Conservation (phyloP, 2,888 invertebrate genomes). For the Philaethria dido region DNA sequence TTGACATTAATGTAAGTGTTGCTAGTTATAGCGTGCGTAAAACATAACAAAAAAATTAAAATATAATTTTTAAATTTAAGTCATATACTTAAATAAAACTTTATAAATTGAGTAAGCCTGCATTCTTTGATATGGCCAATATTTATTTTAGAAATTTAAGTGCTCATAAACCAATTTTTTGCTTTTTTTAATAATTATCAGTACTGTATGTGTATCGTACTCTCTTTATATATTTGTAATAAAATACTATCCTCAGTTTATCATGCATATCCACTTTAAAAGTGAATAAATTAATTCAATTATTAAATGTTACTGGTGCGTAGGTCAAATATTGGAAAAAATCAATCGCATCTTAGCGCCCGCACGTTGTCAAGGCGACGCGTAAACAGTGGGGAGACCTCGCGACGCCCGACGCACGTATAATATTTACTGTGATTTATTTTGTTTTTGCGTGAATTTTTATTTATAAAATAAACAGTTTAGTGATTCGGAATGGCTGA, state of each 20-base stretch:
- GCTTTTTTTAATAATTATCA: too few relatives aligned
- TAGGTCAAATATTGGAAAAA: slow-evolving; percentile 57
- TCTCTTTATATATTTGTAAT: too few relatives aligned
- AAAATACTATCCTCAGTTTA: too few relatives aligned
- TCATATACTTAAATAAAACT: neutral
- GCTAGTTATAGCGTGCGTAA: too few relatives aligned
- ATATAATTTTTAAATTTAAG: too few relatives aligned
- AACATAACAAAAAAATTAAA: too few relatives aligned
- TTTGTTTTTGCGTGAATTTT: slow-evolving; percentile 36
- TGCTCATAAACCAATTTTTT: too few relatives aligned
- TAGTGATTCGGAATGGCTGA: slow-evolving; percentile 63
- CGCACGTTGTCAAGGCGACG: slow-evolving; percentile 79
- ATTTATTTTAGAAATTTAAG: neutral
- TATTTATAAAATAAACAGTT: slow-evolving; percentile 33
- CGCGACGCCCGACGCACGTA: slow-evolving; percentile 55
- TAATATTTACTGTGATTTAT: slow-evolving; percentile 48
- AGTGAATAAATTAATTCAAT: neutral
- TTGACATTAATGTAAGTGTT: slow-evolving; percentile 24
- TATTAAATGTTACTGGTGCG: slow-evolving; percentile 27
- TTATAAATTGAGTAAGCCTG: too few relatives aligned
- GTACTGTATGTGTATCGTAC: too few relatives aligned
- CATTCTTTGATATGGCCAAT: too few relatives aligned
- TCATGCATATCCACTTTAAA: neutral
- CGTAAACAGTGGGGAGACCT: slow-evolving; percentile 77
- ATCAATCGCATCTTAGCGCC: slow-evolving; percentile 78